Evolutionary conservation across 2,797 vertebrate genomes (phyloP).

Genomic region (Darevskia mixta): DNA sequence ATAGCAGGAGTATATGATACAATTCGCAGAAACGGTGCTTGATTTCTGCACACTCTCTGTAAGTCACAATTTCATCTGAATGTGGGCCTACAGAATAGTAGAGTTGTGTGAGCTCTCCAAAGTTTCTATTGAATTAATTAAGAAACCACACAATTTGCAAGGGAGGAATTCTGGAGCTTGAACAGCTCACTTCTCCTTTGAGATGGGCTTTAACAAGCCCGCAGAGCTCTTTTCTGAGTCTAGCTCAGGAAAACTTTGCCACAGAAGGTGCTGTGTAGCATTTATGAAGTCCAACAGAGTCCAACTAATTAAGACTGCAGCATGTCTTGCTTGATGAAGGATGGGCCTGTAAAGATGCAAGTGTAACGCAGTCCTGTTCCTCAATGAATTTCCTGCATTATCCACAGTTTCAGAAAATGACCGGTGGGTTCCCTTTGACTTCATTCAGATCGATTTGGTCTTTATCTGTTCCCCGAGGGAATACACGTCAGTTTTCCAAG

Average conservation of each 20-base stretch:
- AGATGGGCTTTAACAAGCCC: no score
- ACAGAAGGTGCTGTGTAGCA: not conserved
- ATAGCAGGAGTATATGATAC: not conserved
- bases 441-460: no score
- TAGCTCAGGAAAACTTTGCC: no score
- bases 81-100: not conserved
- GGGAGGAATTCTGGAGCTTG: no score
- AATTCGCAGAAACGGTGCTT: not conserved
- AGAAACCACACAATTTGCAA: not conserved
- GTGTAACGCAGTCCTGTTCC: no score
- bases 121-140: not conserved
- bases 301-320: not conserved
- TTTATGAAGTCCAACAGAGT: not conserved
- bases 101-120: not conserved
- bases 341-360: not conserved
- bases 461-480: no score
- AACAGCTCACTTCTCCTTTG: no score
- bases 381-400: no score
- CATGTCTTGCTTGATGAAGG: not conserved
- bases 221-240: no score
- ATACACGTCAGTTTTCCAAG: not conserved
- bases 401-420: no score
- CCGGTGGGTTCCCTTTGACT: no score
- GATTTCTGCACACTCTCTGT: not conserved
- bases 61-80: not conserved